These are phyloP conservation scores for Scolanthus callimorphus DNA, from an alignment of 92 coral and sea anemone species.

Conservation along the genomic window DNA sequence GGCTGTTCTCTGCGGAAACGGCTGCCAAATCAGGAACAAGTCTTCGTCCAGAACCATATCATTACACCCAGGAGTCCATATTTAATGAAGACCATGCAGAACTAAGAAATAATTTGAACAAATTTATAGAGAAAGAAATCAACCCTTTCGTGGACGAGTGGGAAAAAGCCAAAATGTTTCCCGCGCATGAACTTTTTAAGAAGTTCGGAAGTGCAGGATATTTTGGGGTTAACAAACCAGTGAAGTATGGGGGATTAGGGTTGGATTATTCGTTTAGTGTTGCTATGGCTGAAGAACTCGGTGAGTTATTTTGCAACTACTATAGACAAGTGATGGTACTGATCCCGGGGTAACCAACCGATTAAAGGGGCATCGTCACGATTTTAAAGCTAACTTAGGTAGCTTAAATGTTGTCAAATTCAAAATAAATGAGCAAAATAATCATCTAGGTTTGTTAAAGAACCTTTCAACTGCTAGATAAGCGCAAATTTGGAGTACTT, in stretches of 20 bases:
- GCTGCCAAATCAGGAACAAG: constrained; percentile 21
- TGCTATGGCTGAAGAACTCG: constrained; percentile 96
- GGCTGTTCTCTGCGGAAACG: constrained; percentile 40
- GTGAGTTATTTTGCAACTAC: no score
- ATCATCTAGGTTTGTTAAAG: no score
- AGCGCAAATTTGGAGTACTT: no score
- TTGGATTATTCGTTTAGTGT: constrained; percentile 92
- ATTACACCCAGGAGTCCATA: constrained; percentile 70
- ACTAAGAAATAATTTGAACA: constrained; percentile 76
- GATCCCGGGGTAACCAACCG: no score
- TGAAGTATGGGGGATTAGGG: constrained; percentile 94
- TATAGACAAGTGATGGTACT: no score
- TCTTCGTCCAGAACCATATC: constrained; percentile 75
- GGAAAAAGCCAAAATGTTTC: constrained; percentile 84
- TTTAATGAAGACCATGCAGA: constrained; percentile 85
- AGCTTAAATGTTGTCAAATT: no score
- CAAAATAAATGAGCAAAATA: no score
- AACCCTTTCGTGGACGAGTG: constrained; percentile 98
- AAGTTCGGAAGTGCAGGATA: constrained; percentile 92
- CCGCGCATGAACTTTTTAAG: constrained; percentile 93
- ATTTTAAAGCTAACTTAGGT: no score
- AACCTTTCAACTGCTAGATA: no score
- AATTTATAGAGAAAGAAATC: constrained; percentile 88
- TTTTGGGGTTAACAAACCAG: constrained; percentile 90
- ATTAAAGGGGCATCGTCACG: no score